phyloP scores from a whole-genome alignment of 2,797 vertebrate genomes.

The Astyanax mexicanus region DNA sequence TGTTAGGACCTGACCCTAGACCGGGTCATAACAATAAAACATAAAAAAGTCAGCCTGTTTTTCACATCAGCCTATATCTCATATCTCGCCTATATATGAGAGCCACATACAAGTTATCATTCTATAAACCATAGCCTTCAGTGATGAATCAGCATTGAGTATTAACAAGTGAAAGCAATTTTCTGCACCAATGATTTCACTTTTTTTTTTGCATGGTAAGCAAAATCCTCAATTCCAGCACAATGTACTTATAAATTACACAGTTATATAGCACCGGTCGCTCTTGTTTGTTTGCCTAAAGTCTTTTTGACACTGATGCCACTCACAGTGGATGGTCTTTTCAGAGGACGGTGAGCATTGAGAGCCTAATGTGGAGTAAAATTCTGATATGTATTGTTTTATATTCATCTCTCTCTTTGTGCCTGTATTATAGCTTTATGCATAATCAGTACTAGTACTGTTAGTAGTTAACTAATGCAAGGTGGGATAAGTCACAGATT shows the following conservation, averaged over 20 bases:
- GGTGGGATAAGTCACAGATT: no score
- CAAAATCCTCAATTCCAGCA: conserved; percentile 31
- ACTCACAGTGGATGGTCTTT: neutral
- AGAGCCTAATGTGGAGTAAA: no score
- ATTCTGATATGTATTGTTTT: no score
- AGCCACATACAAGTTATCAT: conserved; percentile 2
- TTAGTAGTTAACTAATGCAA: no score
- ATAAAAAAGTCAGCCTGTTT: neutral
- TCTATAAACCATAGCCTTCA: conserved; percentile 16
- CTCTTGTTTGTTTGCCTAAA: neutral
- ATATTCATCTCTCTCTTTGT: no score
- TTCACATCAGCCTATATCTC: neutral
- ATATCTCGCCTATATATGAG: neutral
- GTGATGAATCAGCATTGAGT: conserved; percentile 22
- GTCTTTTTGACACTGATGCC: neutral
- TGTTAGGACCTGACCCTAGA: no score
- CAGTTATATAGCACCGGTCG: conserved; percentile 7
- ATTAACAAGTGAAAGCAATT: conserved; percentile 45
- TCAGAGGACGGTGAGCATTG: no score
- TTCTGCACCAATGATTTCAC: conserved; percentile 30
- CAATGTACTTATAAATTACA: conserved; percentile 32
- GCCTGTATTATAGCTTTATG: no score
- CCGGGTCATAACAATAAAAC: no score
- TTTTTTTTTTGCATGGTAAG: conserved; percentile 23
- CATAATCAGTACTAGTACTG: no score